Conservation (phyloP, 2,888 invertebrate species). For the Lithodes maja region DNA sequence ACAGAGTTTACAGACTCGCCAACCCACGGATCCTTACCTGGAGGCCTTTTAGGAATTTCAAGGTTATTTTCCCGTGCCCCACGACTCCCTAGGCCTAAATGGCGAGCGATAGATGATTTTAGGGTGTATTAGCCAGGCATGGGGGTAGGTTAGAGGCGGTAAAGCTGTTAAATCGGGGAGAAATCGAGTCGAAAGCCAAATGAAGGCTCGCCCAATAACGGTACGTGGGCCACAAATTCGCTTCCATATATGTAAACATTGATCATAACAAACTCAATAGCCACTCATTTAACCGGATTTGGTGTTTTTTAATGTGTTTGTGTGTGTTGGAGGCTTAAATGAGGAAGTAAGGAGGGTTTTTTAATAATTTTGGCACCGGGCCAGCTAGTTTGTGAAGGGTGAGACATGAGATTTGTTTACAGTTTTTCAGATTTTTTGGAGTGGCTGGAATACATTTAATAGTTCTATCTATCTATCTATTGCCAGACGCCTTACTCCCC, state of each 20-base stretch:
- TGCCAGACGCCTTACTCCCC: no score
- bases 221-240: not conserved
- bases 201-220: conserved; percentile 7
- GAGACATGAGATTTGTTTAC: conserved; percentile 9
- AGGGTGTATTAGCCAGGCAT: not conserved
- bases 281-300: not conserved
- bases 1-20: not conserved
- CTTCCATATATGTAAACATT: not conserved
- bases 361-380: conserved; percentile 14
- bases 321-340: not conserved
- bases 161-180: not conserved
- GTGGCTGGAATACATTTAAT: no score
- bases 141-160: not conserved
- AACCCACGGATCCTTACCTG: conserved; percentile 13
- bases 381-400: not conserved
- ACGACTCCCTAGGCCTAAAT: not conserved
- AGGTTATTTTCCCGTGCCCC: conserved; percentile 13
- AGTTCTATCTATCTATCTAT: no score
- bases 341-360: not conserved
- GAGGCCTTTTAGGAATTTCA: conserved; percentile 22
- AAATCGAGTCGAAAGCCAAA: not conserved
- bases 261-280: not conserved
- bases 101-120: not conserved
- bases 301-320: not conserved
- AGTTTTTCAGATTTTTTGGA: not conserved